A percentile compares a stretch with the other conserved stretches of the same genome.
These are phyloP conservation scores for Sitta europaea DNA, from an alignment of 2,113 vertebrate genomes.

Conservation along the genomic window DNA sequence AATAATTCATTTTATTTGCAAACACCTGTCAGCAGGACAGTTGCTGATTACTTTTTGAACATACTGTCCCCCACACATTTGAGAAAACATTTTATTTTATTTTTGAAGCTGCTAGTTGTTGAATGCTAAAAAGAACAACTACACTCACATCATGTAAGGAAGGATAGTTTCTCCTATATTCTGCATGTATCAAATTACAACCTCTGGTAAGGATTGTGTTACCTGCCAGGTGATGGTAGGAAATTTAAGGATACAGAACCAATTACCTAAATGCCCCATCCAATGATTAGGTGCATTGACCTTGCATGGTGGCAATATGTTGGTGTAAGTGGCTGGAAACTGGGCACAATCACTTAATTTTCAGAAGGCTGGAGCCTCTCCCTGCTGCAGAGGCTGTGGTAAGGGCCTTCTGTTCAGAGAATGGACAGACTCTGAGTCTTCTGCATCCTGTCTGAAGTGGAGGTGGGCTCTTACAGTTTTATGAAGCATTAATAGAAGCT, in stretches of 20 bases:
- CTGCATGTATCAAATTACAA: background rate
- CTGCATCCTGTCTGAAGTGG: background rate
- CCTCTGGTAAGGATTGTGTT: background rate
- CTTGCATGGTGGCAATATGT: background rate
- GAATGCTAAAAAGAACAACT: background rate
- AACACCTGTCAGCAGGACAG: background rate
- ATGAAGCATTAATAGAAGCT: background rate
- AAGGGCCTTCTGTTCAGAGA: background rate
- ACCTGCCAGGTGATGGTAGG: background rate
- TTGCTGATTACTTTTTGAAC: background rate
- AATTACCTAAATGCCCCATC: background rate
- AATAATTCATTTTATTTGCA: background rate
- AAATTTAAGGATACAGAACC: background rate
- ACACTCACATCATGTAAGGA: background rate
- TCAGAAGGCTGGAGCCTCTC: background rate
- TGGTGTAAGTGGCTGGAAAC: background rate
- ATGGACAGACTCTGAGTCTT: background rate
- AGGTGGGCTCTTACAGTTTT: background rate
- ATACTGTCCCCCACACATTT: background rate
- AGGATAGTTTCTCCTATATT: background rate
- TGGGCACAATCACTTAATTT: background rate
- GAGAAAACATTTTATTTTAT: background rate
- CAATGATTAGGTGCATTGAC: background rate
- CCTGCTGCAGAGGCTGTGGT: background rate
- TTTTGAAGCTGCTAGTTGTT: background rate